Evolutionary conservation across 2,113 vertebrate species (phyloP), one percentile per base, ranked within the genome.

Genomic region (Trematomus loennbergii): DNA sequence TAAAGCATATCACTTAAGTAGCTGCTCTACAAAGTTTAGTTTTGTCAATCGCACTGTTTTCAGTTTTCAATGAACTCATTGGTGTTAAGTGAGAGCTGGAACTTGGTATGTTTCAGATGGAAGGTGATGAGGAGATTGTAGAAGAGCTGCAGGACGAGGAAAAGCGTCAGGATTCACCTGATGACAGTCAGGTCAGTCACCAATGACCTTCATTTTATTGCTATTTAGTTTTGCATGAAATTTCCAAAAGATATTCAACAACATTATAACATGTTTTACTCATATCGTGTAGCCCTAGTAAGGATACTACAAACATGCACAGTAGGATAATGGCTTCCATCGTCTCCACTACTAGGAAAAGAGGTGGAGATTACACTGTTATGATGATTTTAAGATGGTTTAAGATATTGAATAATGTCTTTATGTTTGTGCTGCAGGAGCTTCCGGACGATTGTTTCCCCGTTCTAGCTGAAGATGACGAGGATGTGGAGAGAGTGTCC

Each of bases 401-500:
- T 52, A 9, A 29, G 20, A 25, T 52, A 4, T 0, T 12, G 3
- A 25, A 5, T 22, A 11, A 20, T 29, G n/a, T 3, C 0, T 61
- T 9, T 17, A 0, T 63, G 13, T 68, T 74, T 61, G 15, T 11
- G 4, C 57, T 87, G 18, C 67, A 98, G 97, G 96, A 95, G 65
- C 93, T 96, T 9, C 95, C 95, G 0, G 95, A 97, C 43, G 96
- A 94, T 22, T 89, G 93, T 33, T 99, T 96, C 12, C 88, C 94
- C 0, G 88, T 94, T 4, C 94, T 96, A 83, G 94, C 94, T 0
- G 91, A 79, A 48, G 90, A 85, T 0, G 88, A 90, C 0, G 87
- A 92, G 18, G 89, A 92, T 63, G 93, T 95, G 0, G 95, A 93
- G 16, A 87, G 71, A 2, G 79, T 93, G 20, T 92, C 96, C 72